phyloP scores from a whole-genome alignment of 2,888 invertebrate genomes.

The Calameuta pallipes region DNA sequence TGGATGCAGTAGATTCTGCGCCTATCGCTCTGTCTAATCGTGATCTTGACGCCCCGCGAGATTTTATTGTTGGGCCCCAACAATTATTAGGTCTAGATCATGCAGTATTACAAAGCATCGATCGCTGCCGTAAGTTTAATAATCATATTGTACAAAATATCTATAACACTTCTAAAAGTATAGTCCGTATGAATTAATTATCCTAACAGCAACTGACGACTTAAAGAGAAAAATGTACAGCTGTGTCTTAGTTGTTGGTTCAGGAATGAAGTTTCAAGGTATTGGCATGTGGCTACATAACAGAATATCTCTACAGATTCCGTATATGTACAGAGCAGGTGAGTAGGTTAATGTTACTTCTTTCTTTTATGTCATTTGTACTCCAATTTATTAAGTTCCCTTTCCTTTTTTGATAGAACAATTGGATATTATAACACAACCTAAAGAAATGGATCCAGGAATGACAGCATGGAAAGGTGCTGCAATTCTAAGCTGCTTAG shows the following conservation, averaged over 20 bases:
- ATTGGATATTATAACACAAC: slow-evolving; percentile 89
- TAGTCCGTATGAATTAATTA: not conserved
- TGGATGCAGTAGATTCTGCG: slow-evolving; percentile 65
- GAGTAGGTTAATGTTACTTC: slow-evolving; percentile 25
- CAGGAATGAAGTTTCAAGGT: slow-evolving; percentile 89
- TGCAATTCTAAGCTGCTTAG: slow-evolving; percentile 91
- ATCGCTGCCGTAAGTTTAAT: slow-evolving; percentile 78
- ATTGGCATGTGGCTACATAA: slow-evolving; percentile 90
- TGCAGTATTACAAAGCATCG: slow-evolving; percentile 91
- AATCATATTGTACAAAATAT: not conserved
- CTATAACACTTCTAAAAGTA: no score
- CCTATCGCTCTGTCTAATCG: slow-evolving; percentile 58
- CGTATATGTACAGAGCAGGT: slow-evolving; percentile 79
- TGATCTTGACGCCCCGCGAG: slow-evolving; percentile 66
- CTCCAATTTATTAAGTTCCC: not conserved
- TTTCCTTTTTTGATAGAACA: slow-evolving; percentile 70
- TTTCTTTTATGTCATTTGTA: not conserved
- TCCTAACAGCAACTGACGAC: slow-evolving; percentile 79
- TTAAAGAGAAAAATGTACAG: slow-evolving; percentile 94
- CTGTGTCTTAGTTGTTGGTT: slow-evolving; percentile 90
- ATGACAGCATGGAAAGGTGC: slow-evolving; percentile 96
- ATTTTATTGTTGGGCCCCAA: slow-evolving; percentile 79
- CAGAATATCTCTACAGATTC: slow-evolving; percentile 85
- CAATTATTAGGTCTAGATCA: slow-evolving; percentile 90
- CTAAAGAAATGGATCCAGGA: slow-evolving; percentile 92